phyloP scores from a whole-genome alignment of 1,140 invertebrate genomes.

The Diorhabda elongata region DNA sequence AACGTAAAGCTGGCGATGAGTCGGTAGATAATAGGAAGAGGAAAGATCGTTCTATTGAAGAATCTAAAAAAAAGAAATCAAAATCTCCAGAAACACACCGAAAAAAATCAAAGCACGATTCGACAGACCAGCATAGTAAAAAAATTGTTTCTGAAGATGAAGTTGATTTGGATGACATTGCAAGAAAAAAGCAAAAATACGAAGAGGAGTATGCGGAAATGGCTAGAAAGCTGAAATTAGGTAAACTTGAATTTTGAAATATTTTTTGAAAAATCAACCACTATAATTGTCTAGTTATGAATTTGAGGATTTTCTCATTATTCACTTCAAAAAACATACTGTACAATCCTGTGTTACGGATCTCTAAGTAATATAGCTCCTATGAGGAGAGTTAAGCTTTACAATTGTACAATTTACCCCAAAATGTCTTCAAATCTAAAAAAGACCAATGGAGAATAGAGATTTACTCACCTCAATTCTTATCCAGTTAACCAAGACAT shows the following conservation, averaged over 20 bases:
- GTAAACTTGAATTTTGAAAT: not conserved
- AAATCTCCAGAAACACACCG: not conserved
- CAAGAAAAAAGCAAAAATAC: not conserved
- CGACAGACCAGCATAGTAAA: constrained; percentile 3
- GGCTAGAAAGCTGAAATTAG: not conserved
- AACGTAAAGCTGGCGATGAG: constrained; percentile 5
- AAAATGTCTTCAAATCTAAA: too few relatives aligned
- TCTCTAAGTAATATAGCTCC: too few relatives aligned
- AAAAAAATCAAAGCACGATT: constrained; percentile 12
- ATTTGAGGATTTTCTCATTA: too few relatives aligned
- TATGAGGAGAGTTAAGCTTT: too few relatives aligned
- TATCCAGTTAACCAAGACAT: too few relatives aligned
- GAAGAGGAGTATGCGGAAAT: not conserved
- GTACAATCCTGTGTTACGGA: too few relatives aligned
- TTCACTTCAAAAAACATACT: too few relatives aligned
- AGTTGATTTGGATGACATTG: not conserved
- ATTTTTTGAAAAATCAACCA: too few relatives aligned
- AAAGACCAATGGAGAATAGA: too few relatives aligned
- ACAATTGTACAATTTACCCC: too few relatives aligned
- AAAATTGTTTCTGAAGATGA: not conserved
- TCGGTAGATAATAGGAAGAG: constrained; percentile 18
- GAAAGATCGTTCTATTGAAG: constrained; percentile 7
- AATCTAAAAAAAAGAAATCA: not conserved
- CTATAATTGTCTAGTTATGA: too few relatives aligned
- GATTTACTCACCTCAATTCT: too few relatives aligned